These are phyloP conservation scores for Hydrozoanthus gracilis DNA, from an alignment of 92 coral and sea anemone genomes.

Conservation along the genomic window DNA sequence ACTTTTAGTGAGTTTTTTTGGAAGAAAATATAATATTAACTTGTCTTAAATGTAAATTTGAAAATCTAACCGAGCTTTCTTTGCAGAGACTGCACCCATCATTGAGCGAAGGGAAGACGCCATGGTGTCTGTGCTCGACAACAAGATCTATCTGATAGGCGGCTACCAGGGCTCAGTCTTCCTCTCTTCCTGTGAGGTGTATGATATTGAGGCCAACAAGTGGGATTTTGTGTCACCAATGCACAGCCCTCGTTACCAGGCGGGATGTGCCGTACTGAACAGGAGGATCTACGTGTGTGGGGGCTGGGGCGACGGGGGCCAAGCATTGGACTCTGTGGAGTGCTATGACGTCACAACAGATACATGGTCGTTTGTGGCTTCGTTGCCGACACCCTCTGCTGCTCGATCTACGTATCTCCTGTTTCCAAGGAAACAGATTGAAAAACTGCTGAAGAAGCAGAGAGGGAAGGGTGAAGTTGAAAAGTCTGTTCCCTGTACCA, in stretches of 20 bases:
- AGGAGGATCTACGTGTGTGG: constrained; percentile 95
- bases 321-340: constrained; percentile 82
- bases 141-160: constrained; percentile 89
- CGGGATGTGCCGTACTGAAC: constrained; percentile 88
- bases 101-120: constrained; percentile 94
- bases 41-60: background rate
- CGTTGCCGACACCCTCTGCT: constrained; percentile 94
- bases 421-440: constrained; percentile 92
- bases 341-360: constrained; percentile 88
- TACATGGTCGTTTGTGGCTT: constrained; percentile 79
- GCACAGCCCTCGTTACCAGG: constrained; percentile 86
- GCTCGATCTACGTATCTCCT: constrained; percentile 83
- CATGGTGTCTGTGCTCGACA: constrained; percentile 89
- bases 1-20: background rate
- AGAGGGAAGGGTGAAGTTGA: constrained; percentile 43
- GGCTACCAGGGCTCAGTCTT: constrained; percentile 89
- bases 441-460: constrained; percentile 69
- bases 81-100: constrained; percentile 81
- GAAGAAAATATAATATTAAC: background rate
- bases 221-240: constrained; percentile 90
- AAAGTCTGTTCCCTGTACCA: constrained; percentile 25
- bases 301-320: constrained; percentile 94
- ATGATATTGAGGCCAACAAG: constrained; percentile 74
- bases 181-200: constrained; percentile 89
- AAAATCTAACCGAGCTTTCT: background rate